Percentiles rank a stretch among this genome's conserved stretches.
These are phyloP conservation scores for Julus scanicus DNA, from an alignment of 2,888 invertebrate species.

Conservation along the genomic window DNA sequence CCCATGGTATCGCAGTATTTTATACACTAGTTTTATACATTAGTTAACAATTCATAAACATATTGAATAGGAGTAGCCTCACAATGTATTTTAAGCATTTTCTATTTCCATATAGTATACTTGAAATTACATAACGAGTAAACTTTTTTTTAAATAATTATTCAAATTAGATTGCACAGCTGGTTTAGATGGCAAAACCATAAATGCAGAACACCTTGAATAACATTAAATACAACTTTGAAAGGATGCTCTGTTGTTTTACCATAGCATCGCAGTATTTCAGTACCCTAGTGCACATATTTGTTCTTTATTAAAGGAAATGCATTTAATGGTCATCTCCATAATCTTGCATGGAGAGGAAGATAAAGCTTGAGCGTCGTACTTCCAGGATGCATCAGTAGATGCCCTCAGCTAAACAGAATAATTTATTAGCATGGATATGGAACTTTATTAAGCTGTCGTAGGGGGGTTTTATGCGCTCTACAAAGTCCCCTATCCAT, in stretches of 20 bases:
- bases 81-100: no score
- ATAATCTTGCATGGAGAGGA: background rate
- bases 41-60: no score
- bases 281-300: background rate
- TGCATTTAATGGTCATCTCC: background rate
- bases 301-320: background rate
- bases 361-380: background rate
- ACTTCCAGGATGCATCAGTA: background rate
- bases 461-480: background rate
- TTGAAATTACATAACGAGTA: no score
- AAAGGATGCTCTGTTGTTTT: background rate
- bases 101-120: no score
- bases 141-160: no score
- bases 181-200: no score
- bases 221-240: background rate
- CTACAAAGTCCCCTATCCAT: background rate
- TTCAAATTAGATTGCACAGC: no score
- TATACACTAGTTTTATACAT: no score
- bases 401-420: background rate
- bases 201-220: background rate
- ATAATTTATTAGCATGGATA: conserved; percentile 19
- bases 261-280: background rate
- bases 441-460: conserved; percentile 1
- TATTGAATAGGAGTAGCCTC: no score
- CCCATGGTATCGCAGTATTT: no score